Conservation (phyloP, 2,113 vertebrate species). For the Pitta sordida region DNA sequence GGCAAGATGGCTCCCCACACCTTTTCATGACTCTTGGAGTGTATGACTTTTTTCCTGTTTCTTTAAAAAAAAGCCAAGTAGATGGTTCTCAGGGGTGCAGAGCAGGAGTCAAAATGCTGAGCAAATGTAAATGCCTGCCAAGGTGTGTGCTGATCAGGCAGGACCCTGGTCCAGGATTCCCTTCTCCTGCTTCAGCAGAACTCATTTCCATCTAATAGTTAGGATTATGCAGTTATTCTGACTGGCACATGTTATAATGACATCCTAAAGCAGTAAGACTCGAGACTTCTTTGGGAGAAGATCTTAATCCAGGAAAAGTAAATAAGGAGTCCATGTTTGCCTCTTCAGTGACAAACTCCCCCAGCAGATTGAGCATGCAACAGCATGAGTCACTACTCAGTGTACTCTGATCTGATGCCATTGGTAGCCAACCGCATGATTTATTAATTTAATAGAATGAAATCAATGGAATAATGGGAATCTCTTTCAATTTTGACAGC, state of each 20-base stretch:
- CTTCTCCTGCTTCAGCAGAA: not conserved
- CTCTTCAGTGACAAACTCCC: not conserved
- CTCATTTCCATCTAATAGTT: not conserved
- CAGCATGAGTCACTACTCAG: not conserved
- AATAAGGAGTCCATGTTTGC: not conserved
- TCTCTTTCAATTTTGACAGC: not conserved
- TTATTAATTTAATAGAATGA: not conserved
- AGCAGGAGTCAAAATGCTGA: conserved; percentile 35
- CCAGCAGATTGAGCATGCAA: not conserved
- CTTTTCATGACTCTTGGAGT: not conserved
- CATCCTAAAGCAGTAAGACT: not conserved
- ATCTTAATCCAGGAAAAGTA: not conserved
- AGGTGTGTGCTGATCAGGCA: not conserved
- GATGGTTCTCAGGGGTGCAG: not conserved
- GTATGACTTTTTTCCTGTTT: not conserved
- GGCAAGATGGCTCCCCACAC: conserved; percentile 24
- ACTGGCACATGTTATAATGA: not conserved
- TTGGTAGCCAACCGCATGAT: not conserved
- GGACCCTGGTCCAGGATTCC: not conserved
- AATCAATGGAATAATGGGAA: conserved; percentile 31
- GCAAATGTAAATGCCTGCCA: conserved; percentile 27
- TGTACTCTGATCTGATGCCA: not conserved
- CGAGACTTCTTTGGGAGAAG: not conserved
- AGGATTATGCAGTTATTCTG: not conserved
- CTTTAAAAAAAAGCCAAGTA: conserved; percentile 14